Conservation (phyloP, 2,113 vertebrate genomes). For the Atractosteus spatula region DNA sequence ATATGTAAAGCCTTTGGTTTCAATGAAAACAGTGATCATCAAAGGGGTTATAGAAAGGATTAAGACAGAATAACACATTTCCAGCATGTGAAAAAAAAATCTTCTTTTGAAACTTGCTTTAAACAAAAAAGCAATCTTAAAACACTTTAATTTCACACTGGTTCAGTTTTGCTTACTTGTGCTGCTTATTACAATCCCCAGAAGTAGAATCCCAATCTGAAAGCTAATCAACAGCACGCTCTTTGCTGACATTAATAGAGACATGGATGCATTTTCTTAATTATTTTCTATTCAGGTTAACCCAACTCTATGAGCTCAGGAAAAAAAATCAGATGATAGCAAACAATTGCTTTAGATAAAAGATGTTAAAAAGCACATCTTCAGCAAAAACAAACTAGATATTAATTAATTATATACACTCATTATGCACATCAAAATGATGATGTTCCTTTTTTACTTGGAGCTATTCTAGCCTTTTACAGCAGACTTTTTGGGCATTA, state of each 20-base stretch:
- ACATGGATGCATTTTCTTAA: too few relatives aligned
- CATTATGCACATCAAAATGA: background rate
- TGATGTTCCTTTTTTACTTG: background rate
- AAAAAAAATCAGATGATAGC: too few relatives aligned
- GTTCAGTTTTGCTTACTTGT: background rate
- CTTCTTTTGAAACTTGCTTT: background rate
- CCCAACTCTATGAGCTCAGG: too few relatives aligned
- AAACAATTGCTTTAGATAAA: too few relatives aligned
- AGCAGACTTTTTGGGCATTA: background rate
- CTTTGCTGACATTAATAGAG: too few relatives aligned
- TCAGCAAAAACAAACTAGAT: background rate
- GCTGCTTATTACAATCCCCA: too few relatives aligned
- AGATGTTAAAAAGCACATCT: too few relatives aligned
- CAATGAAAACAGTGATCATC: constrained; percentile 47
- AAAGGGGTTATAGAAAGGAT: constrained; percentile 50
- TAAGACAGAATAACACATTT: constrained; percentile 40
- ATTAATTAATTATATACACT: background rate
- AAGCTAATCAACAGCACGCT: too few relatives aligned
- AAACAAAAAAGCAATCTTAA: constrained; percentile 6
- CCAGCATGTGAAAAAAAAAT: constrained; percentile 16
- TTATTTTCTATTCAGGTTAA: too few relatives aligned
- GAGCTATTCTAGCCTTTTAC: background rate
- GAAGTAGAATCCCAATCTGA: too few relatives aligned
- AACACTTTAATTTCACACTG: constrained; percentile 5
- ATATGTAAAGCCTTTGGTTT: constrained; percentile 1